These are phyloP conservation scores for Craterocephalus amniculus DNA, from an alignment of 2,797 vertebrate genomes.

Conservation along the genomic window DNA sequence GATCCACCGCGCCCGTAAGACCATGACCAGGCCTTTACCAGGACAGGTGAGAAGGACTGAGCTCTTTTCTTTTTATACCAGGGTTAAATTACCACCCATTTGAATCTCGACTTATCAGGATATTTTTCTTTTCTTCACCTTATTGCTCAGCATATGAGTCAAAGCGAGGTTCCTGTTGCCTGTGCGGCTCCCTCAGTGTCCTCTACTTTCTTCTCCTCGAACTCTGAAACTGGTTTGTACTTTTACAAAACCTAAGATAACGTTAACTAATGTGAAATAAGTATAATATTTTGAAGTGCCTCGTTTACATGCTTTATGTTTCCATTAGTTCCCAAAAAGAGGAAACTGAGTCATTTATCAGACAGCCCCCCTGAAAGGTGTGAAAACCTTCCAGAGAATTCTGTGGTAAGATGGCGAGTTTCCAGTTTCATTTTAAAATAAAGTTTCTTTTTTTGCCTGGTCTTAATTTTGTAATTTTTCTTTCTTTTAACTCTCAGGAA, in stretches of 20 bases:
- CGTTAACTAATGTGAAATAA: not conserved
- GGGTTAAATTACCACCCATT: not conserved
- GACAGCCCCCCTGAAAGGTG: constrained; percentile 48
- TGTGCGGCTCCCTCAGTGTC: constrained; percentile 60
- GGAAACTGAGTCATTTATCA: constrained; percentile 69
- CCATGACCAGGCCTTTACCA: constrained; percentile 87
- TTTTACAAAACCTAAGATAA: not conserved
- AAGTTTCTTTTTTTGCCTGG: not conserved
- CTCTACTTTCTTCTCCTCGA: constrained; percentile 39
- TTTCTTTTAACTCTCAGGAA: constrained; percentile 38
- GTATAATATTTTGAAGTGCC: not conserved
- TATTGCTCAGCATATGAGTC: constrained; percentile 57
- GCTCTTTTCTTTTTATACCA: not conserved
- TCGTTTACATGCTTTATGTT: constrained; percentile 8
- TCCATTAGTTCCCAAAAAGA: constrained; percentile 73
- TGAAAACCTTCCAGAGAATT: constrained; percentile 55
- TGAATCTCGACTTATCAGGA: not conserved
- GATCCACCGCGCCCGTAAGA: constrained; percentile 91
- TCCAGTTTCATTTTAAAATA: not conserved
- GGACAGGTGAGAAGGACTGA: constrained; percentile 80
- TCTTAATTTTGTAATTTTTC: not conserved
- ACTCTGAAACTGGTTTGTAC: constrained; percentile 68
- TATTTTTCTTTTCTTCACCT: not conserved
- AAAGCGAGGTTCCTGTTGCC: constrained; percentile 48
- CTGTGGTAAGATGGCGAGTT: constrained; percentile 38